These are phyloP conservation scores for Spodoptera exigua DNA, from an alignment of 2,888 invertebrate species.

Conservation along the genomic window DNA sequence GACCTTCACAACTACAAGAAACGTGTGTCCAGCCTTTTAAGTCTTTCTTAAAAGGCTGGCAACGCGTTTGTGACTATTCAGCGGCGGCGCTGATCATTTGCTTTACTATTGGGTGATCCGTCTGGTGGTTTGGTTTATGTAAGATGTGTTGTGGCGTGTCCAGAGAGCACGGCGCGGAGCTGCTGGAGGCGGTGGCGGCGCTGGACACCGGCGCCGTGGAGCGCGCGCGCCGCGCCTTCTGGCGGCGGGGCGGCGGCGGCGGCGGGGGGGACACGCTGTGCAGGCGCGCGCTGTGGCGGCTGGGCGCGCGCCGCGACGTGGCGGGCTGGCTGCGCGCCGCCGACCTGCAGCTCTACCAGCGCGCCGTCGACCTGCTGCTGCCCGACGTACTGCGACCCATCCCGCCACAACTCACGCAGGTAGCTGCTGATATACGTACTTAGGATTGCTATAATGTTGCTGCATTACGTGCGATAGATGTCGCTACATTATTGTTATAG, in stretches of 20 bases:
- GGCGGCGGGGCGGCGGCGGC: conserved; percentile 94
- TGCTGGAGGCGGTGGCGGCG: conserved; percentile 96
- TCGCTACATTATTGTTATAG: too few species aligned
- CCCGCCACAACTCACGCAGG: conserved; percentile 93
- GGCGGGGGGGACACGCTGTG: conserved; percentile 95
- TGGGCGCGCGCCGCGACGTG: conserved; percentile 90
- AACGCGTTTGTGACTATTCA: too few species aligned
- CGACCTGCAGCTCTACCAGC: conserved; percentile 98
- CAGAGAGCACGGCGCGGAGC: conserved; percentile 97
- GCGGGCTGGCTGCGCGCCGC: conserved; percentile 94
- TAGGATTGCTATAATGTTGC: too few species aligned
- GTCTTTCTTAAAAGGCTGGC: too few species aligned
- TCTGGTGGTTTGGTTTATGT: too few species aligned
- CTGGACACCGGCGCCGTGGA: conserved; percentile 97
- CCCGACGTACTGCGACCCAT: conserved; percentile 90
- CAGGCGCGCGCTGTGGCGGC: conserved; percentile 95
- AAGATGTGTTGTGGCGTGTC: too few species aligned
- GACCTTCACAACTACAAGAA: too few species aligned
- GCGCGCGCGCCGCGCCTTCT: conserved; percentile 97
- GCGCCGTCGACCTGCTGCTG: conserved; percentile 97
- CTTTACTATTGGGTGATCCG: too few species aligned
- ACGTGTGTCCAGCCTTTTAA: too few species aligned
- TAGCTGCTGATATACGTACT: conserved; percentile 87
- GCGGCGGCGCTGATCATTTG: too few species aligned
- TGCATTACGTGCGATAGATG: too few species aligned